Evolutionary conservation across 1,140 invertebrate genomes (phyloP).

Genomic region (Dendroctonus valens): DNA sequence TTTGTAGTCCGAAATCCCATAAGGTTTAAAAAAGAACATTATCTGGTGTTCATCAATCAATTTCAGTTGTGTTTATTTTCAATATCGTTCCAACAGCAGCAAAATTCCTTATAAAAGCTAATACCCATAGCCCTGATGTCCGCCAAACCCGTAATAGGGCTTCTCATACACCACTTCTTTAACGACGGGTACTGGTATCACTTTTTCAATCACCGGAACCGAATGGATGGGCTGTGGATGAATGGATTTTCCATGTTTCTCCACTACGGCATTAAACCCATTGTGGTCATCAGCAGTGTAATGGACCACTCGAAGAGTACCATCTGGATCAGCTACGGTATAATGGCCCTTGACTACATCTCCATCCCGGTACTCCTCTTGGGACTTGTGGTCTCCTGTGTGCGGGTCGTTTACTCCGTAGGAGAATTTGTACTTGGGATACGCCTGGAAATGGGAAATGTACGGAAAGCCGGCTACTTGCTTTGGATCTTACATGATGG

Average conservation of each 20-base stretch:
- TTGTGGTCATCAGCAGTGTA: conserved; percentile 57
- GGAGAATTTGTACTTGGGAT: conserved; percentile 56
- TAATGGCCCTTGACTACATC: conserved; percentile 55
- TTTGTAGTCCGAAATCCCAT: background rate
- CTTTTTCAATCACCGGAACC: conserved; percentile 9
- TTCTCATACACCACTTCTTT: conserved; percentile 19
- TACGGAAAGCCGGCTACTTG: background rate
- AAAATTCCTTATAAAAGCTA: background rate
- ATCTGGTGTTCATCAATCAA: no score
- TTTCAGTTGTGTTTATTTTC: no score
- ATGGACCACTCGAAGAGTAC: conserved; percentile 55
- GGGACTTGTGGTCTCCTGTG: conserved; percentile 57
- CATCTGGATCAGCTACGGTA: conserved; percentile 52
- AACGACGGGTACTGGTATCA: conserved; percentile 11
- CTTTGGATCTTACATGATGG: conserved; percentile 1
- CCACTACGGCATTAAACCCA: conserved; percentile 46
- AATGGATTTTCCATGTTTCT: conserved; percentile 27
- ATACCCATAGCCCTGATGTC: conserved; percentile 10
- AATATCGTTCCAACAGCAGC: no score
- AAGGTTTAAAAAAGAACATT: background rate
- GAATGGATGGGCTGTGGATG: conserved; percentile 30
- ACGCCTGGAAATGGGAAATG: conserved; percentile 42
- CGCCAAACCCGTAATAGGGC: conserved; percentile 16
- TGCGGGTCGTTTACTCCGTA: conserved; percentile 57
- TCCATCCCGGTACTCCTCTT: conserved; percentile 56